These are phyloP conservation scores for Muricea muricata DNA, from an alignment of 92 coral and sea anemone genomes.

Conservation along the genomic window DNA sequence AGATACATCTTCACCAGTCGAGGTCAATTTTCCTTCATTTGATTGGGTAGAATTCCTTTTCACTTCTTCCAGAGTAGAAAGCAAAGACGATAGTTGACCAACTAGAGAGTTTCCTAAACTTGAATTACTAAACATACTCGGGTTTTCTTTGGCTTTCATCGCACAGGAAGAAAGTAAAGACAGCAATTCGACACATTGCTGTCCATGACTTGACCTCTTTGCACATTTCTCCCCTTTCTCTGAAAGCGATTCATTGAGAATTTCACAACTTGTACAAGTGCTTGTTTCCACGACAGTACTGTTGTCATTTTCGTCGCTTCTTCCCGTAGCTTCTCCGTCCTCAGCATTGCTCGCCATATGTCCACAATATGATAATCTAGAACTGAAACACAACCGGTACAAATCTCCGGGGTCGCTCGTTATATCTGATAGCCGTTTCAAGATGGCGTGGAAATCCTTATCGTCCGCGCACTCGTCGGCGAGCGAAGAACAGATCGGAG, in stretches of 20 bases:
- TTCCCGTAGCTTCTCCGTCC: neutral
- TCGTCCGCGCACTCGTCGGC: constrained; percentile 32
- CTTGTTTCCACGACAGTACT: neutral
- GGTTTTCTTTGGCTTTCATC: constrained; percentile 29
- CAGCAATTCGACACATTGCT: constrained; percentile 29
- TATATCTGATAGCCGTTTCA: constrained; percentile 26
- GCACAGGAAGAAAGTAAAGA: constrained; percentile 23
- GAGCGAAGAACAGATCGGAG: neutral
- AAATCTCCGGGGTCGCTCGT: constrained; percentile 43
- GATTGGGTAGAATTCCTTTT: neutral
- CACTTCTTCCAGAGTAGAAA: constrained; percentile 22
- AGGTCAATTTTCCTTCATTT: neutral
- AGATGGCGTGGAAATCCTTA: constrained; percentile 15
- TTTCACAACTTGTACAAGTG: neutral
- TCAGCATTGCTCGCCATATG: neutral
- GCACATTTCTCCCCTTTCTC: neutral
- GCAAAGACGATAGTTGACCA: constrained; percentile 23
- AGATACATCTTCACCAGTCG: too few species aligned
- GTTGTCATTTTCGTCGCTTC: neutral
- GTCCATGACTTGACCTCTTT: neutral
- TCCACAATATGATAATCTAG: constrained; percentile 32
- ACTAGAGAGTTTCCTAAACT: constrained; percentile 22
- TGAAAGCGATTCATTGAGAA: neutral
- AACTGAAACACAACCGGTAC: constrained; percentile 43
- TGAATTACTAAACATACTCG: constrained; percentile 19